A percentile compares a stretch with the other conserved stretches of the same genome.
These are phyloP conservation scores for Fukomys damarensis DNA, from an alignment of 2,113 vertebrate genomes.

Conservation along the genomic window DNA sequence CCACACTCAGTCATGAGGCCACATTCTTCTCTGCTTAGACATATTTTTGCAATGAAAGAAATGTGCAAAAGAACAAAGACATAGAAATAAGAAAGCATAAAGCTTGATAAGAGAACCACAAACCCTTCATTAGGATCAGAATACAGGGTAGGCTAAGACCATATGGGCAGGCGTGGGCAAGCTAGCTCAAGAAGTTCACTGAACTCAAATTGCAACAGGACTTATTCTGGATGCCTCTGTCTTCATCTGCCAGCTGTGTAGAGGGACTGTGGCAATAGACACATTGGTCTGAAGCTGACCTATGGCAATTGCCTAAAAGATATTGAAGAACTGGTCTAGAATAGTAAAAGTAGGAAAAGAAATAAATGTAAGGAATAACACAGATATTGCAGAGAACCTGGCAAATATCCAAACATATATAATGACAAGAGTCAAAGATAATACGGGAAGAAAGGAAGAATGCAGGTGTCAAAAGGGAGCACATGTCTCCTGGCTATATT, in stretches of 20 bases:
- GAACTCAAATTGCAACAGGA: background rate
- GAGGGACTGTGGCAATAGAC: background rate
- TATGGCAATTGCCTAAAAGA: background rate
- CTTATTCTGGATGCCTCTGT: background rate
- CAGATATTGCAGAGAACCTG: background rate
- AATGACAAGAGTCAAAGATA: background rate
- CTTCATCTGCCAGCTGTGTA: background rate
- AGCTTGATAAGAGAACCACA: background rate
- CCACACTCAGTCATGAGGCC: background rate
- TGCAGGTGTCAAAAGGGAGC: background rate
- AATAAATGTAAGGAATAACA: background rate
- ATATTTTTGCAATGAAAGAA: conserved; percentile 4
- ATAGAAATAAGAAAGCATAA: background rate
- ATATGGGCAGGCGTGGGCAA: background rate
- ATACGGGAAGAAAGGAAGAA: background rate
- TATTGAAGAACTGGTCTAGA: background rate
- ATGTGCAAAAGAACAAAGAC: conserved; percentile 22
- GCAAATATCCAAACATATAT: background rate
- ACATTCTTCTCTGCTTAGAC: background rate
- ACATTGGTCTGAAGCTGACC: background rate
- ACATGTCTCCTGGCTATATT: background rate
- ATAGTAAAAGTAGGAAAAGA: background rate
- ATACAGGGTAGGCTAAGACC: background rate
- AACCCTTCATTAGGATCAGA: background rate
- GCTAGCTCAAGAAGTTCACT: background rate